Evolutionary conservation across 1,140 invertebrate species (phyloP), one percentile per base, ranked within the genome.

Genomic region (Ips nitidus): DNA sequence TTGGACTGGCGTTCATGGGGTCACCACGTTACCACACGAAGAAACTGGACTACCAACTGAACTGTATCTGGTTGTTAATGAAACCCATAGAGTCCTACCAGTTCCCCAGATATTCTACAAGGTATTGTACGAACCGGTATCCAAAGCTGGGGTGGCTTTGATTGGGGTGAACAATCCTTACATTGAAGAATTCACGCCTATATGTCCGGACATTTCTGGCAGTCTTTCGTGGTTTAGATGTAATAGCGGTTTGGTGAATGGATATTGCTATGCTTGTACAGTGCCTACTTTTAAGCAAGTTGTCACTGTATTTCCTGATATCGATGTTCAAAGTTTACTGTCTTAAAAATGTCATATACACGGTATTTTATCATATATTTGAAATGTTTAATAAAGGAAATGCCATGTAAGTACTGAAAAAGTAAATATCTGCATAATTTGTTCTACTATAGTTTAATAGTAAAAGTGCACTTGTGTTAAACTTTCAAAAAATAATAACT

Each of bases 121-220:
- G 82, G 80, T 89, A 5, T 80, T 86, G 1, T 84, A 88, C 71
- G 83, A 89, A 69, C 80, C 82, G 5, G 60, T 74, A 4, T 80
- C 77, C 1, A 81, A 82, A 56, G 74, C 77, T 2, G 88, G 85
- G 1, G 84, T 85, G 1, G 88, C 84, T 2, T 85, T 89, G 67
- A 77, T 90, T 1, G 85, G 86, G 38, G 81, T 88, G 8, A 90
- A 90, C 75, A 88, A 91, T 79, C 88, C 88, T 0, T 86, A 87
- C 73, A 52, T 56, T 6, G 39, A 78, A 0, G 76, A 81, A 50
- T 80, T 79, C 7, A 74, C 81, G 1, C 75, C 72, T 1, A 83
- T 89, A 74, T 89, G 88, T 73, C 80, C 79, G 0, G 84, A 88
- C 78, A 78, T 85, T 2, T 84, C 84, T 45, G 74, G 78, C n/a